These are phyloP conservation scores for Tragulus kanchil DNA, from an alignment of 2,113 vertebrate genomes.

Conservation along the genomic window DNA sequence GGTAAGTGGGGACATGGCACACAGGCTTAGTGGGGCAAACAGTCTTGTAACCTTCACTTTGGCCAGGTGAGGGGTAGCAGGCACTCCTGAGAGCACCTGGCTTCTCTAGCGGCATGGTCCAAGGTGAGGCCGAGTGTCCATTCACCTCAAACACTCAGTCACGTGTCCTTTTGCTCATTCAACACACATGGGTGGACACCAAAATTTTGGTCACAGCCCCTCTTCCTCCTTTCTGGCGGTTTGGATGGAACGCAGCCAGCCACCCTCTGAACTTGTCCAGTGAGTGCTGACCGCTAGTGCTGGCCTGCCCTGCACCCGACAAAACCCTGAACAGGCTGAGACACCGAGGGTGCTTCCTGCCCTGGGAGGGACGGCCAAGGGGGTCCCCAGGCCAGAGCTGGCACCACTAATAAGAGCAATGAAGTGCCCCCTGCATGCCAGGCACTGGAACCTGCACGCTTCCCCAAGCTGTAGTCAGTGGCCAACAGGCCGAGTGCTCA, in stretches of 20 bases:
- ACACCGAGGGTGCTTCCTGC: fast-evolving
- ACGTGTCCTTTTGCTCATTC: neutral
- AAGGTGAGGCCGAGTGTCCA: neutral
- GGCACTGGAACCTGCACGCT: fast-evolving
- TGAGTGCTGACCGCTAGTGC: neutral
- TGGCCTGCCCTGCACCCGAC: neutral
- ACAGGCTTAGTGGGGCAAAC: neutral
- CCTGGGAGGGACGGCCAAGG: neutral
- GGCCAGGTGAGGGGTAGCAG: neutral
- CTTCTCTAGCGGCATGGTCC: neutral
- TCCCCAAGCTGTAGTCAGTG: neutral
- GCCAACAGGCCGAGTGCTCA: neutral
- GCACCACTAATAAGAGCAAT: neutral
- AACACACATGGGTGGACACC: too few relatives aligned
- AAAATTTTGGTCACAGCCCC: fast-evolving
- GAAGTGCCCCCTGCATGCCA: neutral
- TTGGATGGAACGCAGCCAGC: neutral
- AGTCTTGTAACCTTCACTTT: fast-evolving
- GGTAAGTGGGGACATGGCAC: neutral
- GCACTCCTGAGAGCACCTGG: neutral
- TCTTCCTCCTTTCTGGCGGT: neutral
- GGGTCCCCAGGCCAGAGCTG: neutral
- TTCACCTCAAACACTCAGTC: neutral
- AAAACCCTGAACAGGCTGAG: neutral
- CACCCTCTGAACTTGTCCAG: neutral